Evolutionary conservation across 2,113 vertebrate species (phyloP).

Genomic region (Myrmophylax atrothorax): DNA sequence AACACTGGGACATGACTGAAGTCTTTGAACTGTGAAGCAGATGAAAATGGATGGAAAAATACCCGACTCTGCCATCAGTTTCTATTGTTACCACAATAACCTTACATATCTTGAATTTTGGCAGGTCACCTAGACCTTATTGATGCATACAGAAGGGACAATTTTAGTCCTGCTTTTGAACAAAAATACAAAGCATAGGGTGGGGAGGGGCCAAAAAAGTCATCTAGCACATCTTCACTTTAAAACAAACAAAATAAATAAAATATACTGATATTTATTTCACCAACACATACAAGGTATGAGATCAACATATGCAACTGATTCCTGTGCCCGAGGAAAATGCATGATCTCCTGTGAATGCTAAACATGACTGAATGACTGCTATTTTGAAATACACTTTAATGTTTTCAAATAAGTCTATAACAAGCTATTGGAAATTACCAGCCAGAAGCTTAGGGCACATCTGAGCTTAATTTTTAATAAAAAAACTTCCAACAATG

Average conservation of each 20-base stretch:
- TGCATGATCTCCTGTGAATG: neutral
- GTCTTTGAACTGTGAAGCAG: constrained; percentile 14
- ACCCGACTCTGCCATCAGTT: neutral
- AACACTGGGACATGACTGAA: neutral
- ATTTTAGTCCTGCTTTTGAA: neutral
- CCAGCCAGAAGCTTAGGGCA: neutral
- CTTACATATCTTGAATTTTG: neutral
- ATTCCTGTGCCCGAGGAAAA: neutral
- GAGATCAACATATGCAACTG: accelerated
- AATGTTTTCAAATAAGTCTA: neutral
- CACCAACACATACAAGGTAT: neutral
- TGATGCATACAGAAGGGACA: neutral
- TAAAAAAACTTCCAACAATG: neutral
- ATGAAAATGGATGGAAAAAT: constrained; percentile 12
- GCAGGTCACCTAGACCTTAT: constrained; percentile 23
- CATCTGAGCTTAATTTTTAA: neutral
- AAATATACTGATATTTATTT: neutral
- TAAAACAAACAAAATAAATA: neutral
- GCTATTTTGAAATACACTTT: neutral
- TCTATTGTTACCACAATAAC: neutral
- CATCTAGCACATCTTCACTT: neutral
- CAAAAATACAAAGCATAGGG: neutral
- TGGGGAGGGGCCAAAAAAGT: neutral
- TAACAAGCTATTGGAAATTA: neutral
- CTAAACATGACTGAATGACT: neutral